Evolutionary conservation across 2,888 invertebrate genomes (phyloP), one percentile per base, ranked within the genome.

Genomic region (Nymphalis polychloros): DNA sequence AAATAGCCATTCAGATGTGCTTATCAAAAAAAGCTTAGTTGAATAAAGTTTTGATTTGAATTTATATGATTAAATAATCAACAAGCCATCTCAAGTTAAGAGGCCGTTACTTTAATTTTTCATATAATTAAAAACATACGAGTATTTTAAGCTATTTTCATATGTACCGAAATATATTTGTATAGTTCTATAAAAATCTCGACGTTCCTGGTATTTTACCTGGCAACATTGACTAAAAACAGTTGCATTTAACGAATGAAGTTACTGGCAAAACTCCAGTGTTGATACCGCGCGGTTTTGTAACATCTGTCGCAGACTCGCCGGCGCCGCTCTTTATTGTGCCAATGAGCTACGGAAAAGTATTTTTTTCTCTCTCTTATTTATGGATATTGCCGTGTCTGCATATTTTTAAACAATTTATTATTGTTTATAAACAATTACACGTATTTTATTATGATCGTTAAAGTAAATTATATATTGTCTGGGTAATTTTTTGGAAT

Each of bases 221-320:
- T 66, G 66, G 55, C 59, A 61, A 49, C 66, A 46, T 19, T 55
- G 31, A 6, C 52, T 19, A 23, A 49, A 20, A 61, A 66, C 55
- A 66, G 41, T 57, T 62, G 67, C 67, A 66, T 62, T 67, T 67
- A 62, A 59, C 48, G 59, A 70, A 64, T 60, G 61, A 35, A 68
- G 20, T 49, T 47, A 65, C 71, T 75, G 75, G 75, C 74, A 53
- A 27, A 13, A 10, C 55, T 75, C 75, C 75, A 73, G 71, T 60
- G 46, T 67, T 72, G 63, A 53, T 72, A 71, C 63, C 74, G 59
- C 63, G 70, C 66, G 64, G 71, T 70, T 71, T 55, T 70, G 55
- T 66, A 70, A 47, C 67, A 69, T 60, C 65, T 65, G 67, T 63
- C 67, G 67, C 57, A 74, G 74, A 74, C 74, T 69, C 53, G 63